Conservation (phyloP, 2,888 invertebrate species). For the Nezara viridula region DNA sequence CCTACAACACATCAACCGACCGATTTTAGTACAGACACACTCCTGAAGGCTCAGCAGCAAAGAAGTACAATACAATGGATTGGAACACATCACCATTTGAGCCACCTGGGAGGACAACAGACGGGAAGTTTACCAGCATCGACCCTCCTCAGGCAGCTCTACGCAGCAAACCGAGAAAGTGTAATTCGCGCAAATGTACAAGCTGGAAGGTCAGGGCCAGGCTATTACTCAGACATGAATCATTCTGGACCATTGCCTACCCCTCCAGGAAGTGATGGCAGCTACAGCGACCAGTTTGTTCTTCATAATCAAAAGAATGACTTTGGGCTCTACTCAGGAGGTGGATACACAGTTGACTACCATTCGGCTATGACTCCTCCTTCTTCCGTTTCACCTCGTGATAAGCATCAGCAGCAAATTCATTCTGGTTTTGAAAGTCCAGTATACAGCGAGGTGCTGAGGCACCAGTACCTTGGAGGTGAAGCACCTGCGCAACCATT, state of each 20-base stretch:
- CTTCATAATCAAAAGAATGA: constrained; percentile 70
- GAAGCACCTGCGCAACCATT: constrained; percentile 76
- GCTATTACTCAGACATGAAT: constrained; percentile 73
- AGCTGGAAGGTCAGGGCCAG: constrained; percentile 69
- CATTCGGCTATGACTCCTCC: constrained; percentile 97
- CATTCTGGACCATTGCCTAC: constrained; percentile 86
- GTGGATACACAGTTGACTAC: constrained; percentile 81
- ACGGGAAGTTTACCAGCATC: constrained; percentile 84
- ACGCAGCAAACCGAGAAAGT: constrained; percentile 93
- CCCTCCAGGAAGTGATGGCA: constrained; percentile 89
- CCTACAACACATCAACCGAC: constrained; percentile 71
- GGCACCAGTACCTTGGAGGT: constrained; percentile 77
- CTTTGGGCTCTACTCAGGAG: constrained; percentile 72
- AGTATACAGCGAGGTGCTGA: constrained; percentile 70
- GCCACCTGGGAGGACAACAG: constrained; percentile 72
- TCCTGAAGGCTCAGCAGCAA: constrained; percentile 85
- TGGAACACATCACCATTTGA: constrained; percentile 74
- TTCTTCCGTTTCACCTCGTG: constrained; percentile 95
- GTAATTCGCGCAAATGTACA: constrained; percentile 91
- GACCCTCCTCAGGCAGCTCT: constrained; percentile 88
- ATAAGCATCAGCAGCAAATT: constrained; percentile 77
- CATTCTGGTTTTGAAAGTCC: constrained; percentile 62
- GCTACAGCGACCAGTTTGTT: constrained; percentile 77
- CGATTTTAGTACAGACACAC: constrained; percentile 88
- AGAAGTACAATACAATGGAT: constrained; percentile 94